Percentiles rank a stretch among this genome's conserved stretches.
phyloP scores from a whole-genome alignment of 2,113 vertebrate species.

The Tragelaphus strepsiceros region DNA sequence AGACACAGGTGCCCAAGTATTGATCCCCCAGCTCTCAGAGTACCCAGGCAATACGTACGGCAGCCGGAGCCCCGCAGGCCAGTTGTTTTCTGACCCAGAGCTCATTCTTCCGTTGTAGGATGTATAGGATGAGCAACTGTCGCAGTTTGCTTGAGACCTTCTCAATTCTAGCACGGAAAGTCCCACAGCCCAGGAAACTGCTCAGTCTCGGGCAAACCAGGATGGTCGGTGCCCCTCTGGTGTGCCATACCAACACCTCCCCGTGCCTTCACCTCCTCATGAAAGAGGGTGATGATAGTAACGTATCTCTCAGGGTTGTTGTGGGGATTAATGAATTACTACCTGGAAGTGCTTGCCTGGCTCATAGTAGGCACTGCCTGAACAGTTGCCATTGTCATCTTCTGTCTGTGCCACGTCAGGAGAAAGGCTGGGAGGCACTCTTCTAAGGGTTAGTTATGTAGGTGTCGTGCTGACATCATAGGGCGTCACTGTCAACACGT shows the following conservation, averaged over 20 bases:
- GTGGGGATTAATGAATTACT: background rate
- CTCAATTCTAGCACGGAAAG: background rate
- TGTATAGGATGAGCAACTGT: background rate
- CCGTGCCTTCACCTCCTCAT: background rate
- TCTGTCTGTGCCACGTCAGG: background rate
- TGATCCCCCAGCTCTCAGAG: background rate
- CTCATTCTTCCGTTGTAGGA: background rate
- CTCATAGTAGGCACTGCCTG: fast-evolving
- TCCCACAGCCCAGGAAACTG: background rate
- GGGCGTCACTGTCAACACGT: background rate
- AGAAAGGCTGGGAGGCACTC: background rate
- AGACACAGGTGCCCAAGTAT: background rate
- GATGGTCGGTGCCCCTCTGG: background rate
- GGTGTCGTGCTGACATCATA: background rate
- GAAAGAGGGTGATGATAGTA: background rate
- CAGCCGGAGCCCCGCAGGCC: background rate
- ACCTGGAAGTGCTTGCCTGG: background rate
- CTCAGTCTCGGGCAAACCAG: background rate
- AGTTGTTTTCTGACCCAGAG: background rate
- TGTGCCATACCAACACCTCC: no score
- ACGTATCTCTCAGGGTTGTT: background rate
- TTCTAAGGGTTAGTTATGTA: fast-evolving
- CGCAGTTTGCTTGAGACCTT: background rate
- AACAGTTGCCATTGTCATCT: background rate
- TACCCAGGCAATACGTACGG: background rate